Conservation (phyloP, 2,113 vertebrate species). For the Eulemur macaco region DNA sequence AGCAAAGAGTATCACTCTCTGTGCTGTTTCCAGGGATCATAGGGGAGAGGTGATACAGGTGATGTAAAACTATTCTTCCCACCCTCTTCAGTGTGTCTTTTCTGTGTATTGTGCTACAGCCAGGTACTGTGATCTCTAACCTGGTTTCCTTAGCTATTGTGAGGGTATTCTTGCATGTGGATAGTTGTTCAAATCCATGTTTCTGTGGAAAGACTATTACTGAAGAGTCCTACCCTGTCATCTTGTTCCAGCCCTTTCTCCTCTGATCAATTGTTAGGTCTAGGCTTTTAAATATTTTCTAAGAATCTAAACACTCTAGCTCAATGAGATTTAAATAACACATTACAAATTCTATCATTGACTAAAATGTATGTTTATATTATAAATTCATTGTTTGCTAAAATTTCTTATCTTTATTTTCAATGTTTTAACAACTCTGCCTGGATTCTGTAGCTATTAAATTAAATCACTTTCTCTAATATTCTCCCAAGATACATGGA, state of each 20-base stretch:
- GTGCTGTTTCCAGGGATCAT: not conserved
- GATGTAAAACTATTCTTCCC: not conserved
- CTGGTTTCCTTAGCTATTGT: not conserved
- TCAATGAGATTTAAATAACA: not conserved
- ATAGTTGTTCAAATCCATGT: not conserved
- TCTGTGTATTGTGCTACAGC: not conserved
- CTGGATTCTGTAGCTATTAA: not conserved
- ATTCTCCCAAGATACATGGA: not conserved
- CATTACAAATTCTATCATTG: not conserved
- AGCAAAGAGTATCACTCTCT: not conserved
- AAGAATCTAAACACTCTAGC: not conserved
- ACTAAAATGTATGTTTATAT: not conserved
- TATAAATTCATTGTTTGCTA: not conserved
- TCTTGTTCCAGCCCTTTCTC: not conserved
- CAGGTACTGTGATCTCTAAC: not conserved
- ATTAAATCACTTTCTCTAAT: not conserved
- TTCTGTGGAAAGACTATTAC: not conserved
- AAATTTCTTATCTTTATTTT: not conserved
- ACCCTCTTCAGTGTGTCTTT: not conserved
- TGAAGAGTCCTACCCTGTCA: not conserved
- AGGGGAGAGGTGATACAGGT: not conserved
- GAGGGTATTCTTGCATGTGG: not conserved
- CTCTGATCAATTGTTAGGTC: not conserved
- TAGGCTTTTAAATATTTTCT: not conserved
- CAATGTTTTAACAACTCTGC: not conserved